Evolutionary conservation across 2,797 vertebrate species (phyloP).

Genomic region (Liparis tanakae): DNA sequence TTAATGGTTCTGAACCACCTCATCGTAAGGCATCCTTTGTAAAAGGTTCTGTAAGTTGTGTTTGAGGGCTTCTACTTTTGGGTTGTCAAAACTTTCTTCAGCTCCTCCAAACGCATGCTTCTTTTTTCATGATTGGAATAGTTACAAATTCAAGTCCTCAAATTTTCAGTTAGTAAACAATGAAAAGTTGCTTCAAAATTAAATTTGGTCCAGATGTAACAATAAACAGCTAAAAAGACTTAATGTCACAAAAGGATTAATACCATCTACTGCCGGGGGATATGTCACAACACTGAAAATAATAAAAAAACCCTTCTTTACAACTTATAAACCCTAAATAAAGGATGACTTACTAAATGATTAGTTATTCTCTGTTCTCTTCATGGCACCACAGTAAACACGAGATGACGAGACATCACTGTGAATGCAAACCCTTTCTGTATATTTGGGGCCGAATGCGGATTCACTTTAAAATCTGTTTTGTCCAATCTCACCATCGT

Average conservation of each 20-base stretch:
- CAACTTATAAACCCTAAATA: slow-evolving; percentile 10
- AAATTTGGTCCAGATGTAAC: slow-evolving; percentile 8
- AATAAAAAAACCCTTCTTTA: slow-evolving; percentile 1
- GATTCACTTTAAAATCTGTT: slow-evolving; percentile 31
- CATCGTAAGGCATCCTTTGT: slow-evolving; percentile 1
- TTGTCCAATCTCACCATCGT: slow-evolving; percentile 25
- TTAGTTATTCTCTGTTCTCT: slow-evolving; percentile 27
- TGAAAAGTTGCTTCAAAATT: background rate
- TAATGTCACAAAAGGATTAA: background rate
- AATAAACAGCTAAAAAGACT: background rate
- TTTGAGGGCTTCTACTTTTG: background rate
- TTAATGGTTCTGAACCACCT: slow-evolving; percentile 34
- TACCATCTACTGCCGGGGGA: background rate
- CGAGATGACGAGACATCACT: slow-evolving; percentile 16
- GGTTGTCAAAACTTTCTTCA: background rate
- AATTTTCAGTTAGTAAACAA: background rate
- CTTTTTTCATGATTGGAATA: slow-evolving; percentile 3
- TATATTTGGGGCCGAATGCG: slow-evolving; percentile 25
- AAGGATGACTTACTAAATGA: slow-evolving; percentile 24
- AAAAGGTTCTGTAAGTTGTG: slow-evolving; percentile 3
- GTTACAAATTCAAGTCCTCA: slow-evolving; percentile 2
- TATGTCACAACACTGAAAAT: slow-evolving; percentile 10
- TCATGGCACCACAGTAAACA: slow-evolving; percentile 23
- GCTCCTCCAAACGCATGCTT: background rate
- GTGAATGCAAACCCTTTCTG: slow-evolving; percentile 20